Evolutionary conservation across 2,113 vertebrate genomes (phyloP).

Genomic region (Nothobranchius kuhntae): DNA sequence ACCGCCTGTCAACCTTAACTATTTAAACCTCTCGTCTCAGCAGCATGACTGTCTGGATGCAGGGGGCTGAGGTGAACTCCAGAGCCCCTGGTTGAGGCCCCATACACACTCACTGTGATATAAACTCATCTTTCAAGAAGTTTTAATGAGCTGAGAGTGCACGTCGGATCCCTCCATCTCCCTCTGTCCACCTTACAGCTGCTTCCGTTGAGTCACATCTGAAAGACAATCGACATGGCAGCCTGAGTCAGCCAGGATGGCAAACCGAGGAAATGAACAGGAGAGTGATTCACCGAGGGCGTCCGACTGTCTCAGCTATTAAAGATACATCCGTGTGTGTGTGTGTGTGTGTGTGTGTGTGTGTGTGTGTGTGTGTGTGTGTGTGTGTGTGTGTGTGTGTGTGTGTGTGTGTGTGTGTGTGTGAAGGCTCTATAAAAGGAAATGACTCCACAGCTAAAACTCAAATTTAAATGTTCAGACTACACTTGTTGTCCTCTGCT

Average conservation of each 20-base stretch:
- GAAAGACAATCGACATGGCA: slow-evolving; percentile 72
- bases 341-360: too few relatives aligned
- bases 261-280: slow-evolving; percentile 59
- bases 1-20: too few relatives aligned
- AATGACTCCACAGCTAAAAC: slow-evolving; percentile 42
- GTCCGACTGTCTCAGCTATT: slow-evolving; percentile 67
- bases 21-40: too few relatives aligned
- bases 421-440: slow-evolving; percentile 56
- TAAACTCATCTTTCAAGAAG: slow-evolving; percentile 49
- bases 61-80: too few relatives aligned
- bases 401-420: too few relatives aligned
- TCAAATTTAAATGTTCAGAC: slow-evolving; percentile 36
- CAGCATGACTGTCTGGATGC: too few relatives aligned
- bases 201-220: slow-evolving; percentile 70
- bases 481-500: slow-evolving; percentile 10
- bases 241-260: slow-evolving; percentile 74
- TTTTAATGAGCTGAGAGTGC: slow-evolving; percentile 65
- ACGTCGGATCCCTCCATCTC: slow-evolving; percentile 15
- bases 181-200: slow-evolving; percentile 41
- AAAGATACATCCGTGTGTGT: slow-evolving; percentile 41
- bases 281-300: slow-evolving; percentile 63
- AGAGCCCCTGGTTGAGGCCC: too few relatives aligned
- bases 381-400: slow-evolving; percentile 29
- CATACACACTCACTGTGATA: slow-evolving; percentile 28
- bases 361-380: slow-evolving; percentile 10